Base-by-base conservation (phyloP, 2,113 vertebrate genomes). In the Clarias magur region DNA sequence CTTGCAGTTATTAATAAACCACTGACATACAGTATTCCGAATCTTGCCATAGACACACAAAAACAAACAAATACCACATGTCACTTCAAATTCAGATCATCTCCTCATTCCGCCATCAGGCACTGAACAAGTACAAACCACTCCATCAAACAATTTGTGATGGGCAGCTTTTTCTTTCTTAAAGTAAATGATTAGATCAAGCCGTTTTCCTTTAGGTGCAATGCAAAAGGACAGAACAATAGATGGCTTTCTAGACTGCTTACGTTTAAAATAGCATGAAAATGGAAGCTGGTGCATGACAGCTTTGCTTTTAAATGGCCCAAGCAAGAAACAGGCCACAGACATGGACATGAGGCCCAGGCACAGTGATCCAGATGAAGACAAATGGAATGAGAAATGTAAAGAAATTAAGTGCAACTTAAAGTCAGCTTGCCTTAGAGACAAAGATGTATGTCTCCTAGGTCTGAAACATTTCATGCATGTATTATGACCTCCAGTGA, bases 61-160 rank as follows among this genome's bases (percentile, higher is more conserved):
- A 87, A 88, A 89, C n/a, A 87, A 91, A 84, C 89, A 27, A 81
- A 65, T 57, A 88, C 84, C 2, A 17, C 67, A 91, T 84, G 88
- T 93, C 92, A 91, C 30, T 80, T 67, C 65, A 27, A 88, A 91
- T 90, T 83, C n/a, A 70, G 56, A 87, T 88, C 86, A 76, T 59
- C 48, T 79, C 34, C 54, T 87, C 59, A 79, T 85, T 85, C 27
- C 48, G 63, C 85, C 70, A 27, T 89, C 63, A n/a, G 57, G 11
- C 57, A 68, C 48, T 75, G 67, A 27, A n/a, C 75, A 56, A 12
- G 53, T 85, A 27, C 59, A 62, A 67, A 70, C 54, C 17, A 54
- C 68, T 67, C 80, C 70, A 6, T 89, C 86, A 75, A 78, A 65
- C 73, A 82, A 60, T 88, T 48, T 85, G 65, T 87, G 68, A 82